Conservation (phyloP, 2,113 vertebrate genomes). For the Rhegmatorhina hoffmannsi region DNA sequence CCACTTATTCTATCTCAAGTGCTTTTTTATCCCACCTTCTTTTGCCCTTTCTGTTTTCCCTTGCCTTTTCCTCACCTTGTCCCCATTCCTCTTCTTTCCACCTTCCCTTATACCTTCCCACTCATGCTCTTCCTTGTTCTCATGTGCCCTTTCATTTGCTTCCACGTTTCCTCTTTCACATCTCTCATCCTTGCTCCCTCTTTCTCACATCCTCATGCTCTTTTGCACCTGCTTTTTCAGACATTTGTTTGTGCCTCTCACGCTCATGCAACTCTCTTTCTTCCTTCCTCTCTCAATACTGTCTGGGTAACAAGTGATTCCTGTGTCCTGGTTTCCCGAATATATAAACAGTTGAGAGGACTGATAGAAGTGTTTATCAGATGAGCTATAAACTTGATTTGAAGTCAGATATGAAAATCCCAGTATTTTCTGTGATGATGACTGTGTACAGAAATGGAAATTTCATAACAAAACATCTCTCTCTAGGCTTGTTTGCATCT, state of each 20-base stretch:
- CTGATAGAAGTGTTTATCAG: neutral
- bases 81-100: neutral
- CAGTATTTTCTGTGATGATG: neutral
- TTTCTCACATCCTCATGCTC: rapidly evolving
- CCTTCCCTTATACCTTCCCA: neutral
- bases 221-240: neutral
- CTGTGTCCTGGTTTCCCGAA: neutral
- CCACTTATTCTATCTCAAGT: neutral
- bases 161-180: neutral
- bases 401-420: neutral
- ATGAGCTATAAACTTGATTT: neutral
- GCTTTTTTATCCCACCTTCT: neutral
- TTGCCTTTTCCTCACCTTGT: neutral
- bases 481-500: neutral
- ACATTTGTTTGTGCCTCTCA: neutral
- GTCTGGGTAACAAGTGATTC: neutral
- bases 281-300: neutral
- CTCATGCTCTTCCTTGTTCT: neutral
- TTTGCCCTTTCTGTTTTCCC: neutral
- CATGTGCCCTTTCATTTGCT: rapidly evolving
- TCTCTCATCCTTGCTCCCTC: neutral
- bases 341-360: neutral
- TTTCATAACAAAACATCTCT: neutral
- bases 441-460: neutral
- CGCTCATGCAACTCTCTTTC: neutral